Base-by-base conservation (phyloP, 2,113 vertebrate genomes). In the Gallinago paraguaiae region DNA sequence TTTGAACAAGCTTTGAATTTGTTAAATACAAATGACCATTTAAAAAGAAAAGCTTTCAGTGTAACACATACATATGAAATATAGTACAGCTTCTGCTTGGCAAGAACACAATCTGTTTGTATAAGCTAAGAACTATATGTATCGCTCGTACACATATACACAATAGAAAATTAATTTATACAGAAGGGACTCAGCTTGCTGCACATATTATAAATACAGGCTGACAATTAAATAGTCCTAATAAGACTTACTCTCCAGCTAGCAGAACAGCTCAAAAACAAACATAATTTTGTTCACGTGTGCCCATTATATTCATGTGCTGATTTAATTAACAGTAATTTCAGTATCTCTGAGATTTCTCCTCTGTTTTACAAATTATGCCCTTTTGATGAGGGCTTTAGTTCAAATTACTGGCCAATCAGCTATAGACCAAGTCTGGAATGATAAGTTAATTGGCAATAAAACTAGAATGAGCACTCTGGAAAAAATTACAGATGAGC, bases 291-390 rank as follows among this genome's bases (percentile, higher is more conserved):
- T 94, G 60, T 88, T 92, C 92, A 82, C 8, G 13, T 95, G 69
- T 86, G 75, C 68, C 77, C 88, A 51, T 94, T 96, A 81, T 23
- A 48, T 43, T 76, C 43, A 4, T 71, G 78, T 56, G 53, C 82
- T 80, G 82, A 95, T 94, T 97, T 93, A 96, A 97, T 97, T 95
- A 96, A 95, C 93, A 87, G 37, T 60, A 53, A 82, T 92, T 79
- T 94, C 23, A 61, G 43, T 23, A 41, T 74, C 77, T 95, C 33
- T 0, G 75, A 69, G 48, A 71, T 83, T 95, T 94, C 81, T 81
- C 86, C 92, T 86, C 90, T 9, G 67, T 67, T 91, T 95, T 88
- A 79, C 83, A 88, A 95, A 93, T 17, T 7, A 56, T 77, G 91
- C 76, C 95, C 88, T 97, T 86, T 87, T 82, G 96, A 92, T 86